phyloP scores from a whole-genome alignment of 2,888 invertebrate genomes.

The Xylota sylvarum region DNA sequence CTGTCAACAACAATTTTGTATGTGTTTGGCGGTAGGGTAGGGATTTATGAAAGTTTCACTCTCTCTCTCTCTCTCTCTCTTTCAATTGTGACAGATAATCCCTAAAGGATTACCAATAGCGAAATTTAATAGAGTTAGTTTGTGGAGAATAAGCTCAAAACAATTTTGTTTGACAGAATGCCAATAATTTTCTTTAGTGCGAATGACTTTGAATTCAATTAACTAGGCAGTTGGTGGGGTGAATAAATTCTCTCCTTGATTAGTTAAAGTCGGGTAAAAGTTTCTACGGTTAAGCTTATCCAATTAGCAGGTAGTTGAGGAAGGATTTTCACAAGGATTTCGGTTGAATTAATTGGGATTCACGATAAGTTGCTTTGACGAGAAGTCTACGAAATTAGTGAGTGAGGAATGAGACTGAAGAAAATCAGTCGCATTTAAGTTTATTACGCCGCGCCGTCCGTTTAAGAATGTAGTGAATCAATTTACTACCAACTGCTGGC shows the following conservation, averaged over 20 bases:
- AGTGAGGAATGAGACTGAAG: too few relatives aligned
- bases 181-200: constrained; percentile 53
- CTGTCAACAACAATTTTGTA: constrained; percentile 29
- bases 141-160: constrained; percentile 45
- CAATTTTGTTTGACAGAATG: constrained; percentile 61
- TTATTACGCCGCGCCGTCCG: too few relatives aligned
- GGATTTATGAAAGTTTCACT: constrained; percentile 68
- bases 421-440: too few relatives aligned
- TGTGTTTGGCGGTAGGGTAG: constrained; percentile 13
- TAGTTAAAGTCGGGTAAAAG: constrained; percentile 38
- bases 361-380: background rate
- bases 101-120: constrained; percentile 53
- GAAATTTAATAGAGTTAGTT: constrained; percentile 64
- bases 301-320: constrained; percentile 60
- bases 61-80: too few relatives aligned
- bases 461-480: too few relatives aligned
- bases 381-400: too few relatives aligned
- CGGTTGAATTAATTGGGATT: constrained; percentile 30
- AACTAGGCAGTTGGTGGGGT: background rate
- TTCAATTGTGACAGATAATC: constrained; percentile 67
- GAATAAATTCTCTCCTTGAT: constrained; percentile 25
- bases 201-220: constrained; percentile 61
- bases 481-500: too few relatives aligned
- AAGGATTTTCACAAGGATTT: constrained; percentile 41
- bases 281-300: constrained; percentile 46